Evolutionary conservation across 2,888 invertebrate genomes (phyloP).

Genomic region (Drosophila stalkeri): DNA sequence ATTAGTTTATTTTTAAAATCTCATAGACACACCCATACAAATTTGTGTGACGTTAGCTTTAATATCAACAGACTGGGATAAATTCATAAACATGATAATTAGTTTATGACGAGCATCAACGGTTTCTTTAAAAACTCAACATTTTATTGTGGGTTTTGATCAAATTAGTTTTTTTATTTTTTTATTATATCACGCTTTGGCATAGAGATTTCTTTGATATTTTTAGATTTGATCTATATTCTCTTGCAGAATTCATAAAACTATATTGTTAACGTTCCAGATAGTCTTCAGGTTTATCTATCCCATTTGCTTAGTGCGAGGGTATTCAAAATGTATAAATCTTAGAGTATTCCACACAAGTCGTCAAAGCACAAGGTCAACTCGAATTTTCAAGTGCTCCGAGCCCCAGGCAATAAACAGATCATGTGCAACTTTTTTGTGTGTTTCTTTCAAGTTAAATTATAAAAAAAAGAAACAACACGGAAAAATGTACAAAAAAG

Average conservation of each 20-base stretch:
- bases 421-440: constrained; percentile 29
- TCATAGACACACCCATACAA: background rate
- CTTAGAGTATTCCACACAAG: constrained; percentile 17
- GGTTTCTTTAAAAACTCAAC: background rate
- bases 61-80: background rate
- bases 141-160: background rate
- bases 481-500: constrained; percentile 29
- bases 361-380: constrained; percentile 55
- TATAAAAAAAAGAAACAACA: constrained; percentile 10
- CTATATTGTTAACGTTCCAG: background rate
- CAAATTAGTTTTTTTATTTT: background rate
- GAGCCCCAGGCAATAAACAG: constrained; percentile 32
- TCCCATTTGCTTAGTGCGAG: background rate
- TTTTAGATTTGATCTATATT: too few relatives aligned
- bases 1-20: background rate
- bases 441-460: constrained; percentile 17
- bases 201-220: too few relatives aligned
- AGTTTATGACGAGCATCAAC: background rate
- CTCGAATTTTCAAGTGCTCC: constrained; percentile 49
- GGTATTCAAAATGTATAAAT: constrained; percentile 26
- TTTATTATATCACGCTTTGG: background rate
- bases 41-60: background rate
- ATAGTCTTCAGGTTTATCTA: background rate
- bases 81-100: background rate
- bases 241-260: too few relatives aligned